Evolutionary conservation across 1,140 invertebrate genomes (phyloP), one percentile per base, ranked within the genome.

Genomic region (Ladona fulva): DNA sequence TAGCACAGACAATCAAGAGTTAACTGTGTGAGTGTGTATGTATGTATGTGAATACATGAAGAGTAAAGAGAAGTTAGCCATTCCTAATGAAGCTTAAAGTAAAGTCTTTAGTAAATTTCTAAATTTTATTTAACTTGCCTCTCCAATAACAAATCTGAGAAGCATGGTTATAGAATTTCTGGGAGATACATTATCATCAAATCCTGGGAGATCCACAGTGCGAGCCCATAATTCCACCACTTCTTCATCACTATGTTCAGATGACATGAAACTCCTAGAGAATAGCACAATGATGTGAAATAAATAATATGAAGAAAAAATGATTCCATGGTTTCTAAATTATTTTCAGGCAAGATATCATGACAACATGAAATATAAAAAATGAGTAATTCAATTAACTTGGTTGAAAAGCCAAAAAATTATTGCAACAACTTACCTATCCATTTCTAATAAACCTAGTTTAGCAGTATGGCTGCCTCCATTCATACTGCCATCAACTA

Each of bases 101-200:
- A n/a, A n/a, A n/a, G n/a, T n/a, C n/a, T n/a, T n/a, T n/a, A n/a
- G n/a, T n/a, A n/a, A n/a, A n/a, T n/a, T n/a, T n/a, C n/a, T n/a
- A n/a, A n/a, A 37, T 37, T 37, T 5, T 37, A 5, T 37, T 37
- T 37, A 37, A 37, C 29, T 81, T 82, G 89, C 89, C 86, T 93
- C 89, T 85, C 91, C 92, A 74, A 94, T 87, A 22, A 92, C 88
- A 81, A 94, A 90, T 80, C 94, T 86, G 76, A 93, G 86, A 74
- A 94, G 86, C 24, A 91, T 87, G 78, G 88, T 89, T 74, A 95
- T 92, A 77, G 87, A 89, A 83, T 95, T 95, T 80, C 89, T 90
- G 0, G 91, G 90, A 0, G 93, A 95, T 3, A 93, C 89, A 81
- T 93, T 94, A 81, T 95, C 94, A 82, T 95, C 93, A 80, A 95